These are phyloP conservation scores for Girardinichthys multiradiatus DNA, from an alignment of 2,113 vertebrate genomes.

Conservation along the genomic window DNA sequence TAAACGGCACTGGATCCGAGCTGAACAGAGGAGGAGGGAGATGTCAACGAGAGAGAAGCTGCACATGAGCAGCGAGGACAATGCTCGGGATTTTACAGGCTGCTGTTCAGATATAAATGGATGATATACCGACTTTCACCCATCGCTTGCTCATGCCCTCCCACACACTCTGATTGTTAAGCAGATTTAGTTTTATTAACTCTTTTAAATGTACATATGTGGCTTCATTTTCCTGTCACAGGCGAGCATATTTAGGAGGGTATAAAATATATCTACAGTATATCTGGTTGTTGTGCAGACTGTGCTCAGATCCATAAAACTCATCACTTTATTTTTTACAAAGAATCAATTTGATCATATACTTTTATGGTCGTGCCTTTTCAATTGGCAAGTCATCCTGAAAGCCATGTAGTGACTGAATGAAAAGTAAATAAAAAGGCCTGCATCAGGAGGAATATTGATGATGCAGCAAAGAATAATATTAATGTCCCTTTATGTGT, in stretches of 20 bases:
- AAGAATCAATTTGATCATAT: constrained; percentile 77
- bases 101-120: constrained; percentile 75
- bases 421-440: constrained; percentile 72
- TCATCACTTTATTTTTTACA: constrained; percentile 66
- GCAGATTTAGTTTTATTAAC: constrained; percentile 81
- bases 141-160: constrained; percentile 52
- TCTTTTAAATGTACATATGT: constrained; percentile 79
- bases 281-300: constrained; percentile 71
- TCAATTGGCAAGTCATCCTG: constrained; percentile 65
- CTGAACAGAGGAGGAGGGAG: constrained; percentile 46
- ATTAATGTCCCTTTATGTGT: constrained; percentile 68
- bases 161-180: constrained; percentile 69
- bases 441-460: constrained; percentile 64
- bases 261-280: constrained; percentile 77
- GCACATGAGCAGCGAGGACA: constrained; percentile 59
- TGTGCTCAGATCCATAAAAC: constrained; percentile 61
- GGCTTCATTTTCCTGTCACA: constrained; percentile 77
- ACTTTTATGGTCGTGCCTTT: constrained; percentile 67
- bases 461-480: constrained; percentile 72
- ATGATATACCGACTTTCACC: constrained; percentile 79
- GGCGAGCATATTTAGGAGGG: constrained; percentile 74
- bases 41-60: constrained; percentile 48
- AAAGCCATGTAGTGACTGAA: constrained; percentile 68
- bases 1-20: constrained; percentile 78
- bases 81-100: constrained; percentile 73